Evolutionary conservation across 2,888 invertebrate species (phyloP), one percentile per base, ranked within the genome.

Genomic region (Allolobophora icterica): DNA sequence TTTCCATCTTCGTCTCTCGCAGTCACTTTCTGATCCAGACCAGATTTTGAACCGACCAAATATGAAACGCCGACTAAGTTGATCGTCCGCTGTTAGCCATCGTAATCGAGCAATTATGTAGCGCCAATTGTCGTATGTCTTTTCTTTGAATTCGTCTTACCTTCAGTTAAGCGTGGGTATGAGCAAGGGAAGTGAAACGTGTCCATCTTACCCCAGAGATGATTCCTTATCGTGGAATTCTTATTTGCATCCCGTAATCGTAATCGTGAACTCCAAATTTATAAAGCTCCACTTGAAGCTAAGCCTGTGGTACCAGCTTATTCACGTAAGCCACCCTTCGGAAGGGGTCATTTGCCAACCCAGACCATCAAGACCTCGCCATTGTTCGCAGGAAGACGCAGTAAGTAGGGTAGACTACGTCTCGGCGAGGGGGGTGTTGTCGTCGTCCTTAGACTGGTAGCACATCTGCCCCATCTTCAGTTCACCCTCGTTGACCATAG

Each of bases 391-490:
- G n/a, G 17, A 8, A 2, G 13, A 71, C 8, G n/a, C 8, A 17
- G 71, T 24, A 11, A 52, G 2, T 11, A 24, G 52, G 30, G n/a
- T n/a, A n/a, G 71, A n/a, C 71, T 71, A 71, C 71, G 71, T 71
- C 11, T 71, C n/a, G 30, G 71, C n/a, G 71, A 13, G 8, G 3
- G 71, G 6, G n/a, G 30, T n/a, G 71, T 71, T 13, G 17, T 71
- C 71, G 1, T 87, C 87, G 35, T 87, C 87, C 34, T 17, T 34
- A 24, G 34, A n/a, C 35, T 35, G 87, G 87, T 34, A 87, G 35
- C 87, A 87, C 87, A 87, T 87, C 87, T 87, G 35, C 15, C 87
- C 87, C 35, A 87, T 87, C n/a, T 87, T 87, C 35, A 87, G 21
- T 15, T 17, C 87, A 87, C 34, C 87, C 21, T 87, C 87, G n/a